A percentile compares a stretch with the other conserved stretches of the same genome.
These are phyloP conservation scores for Cassiopea xamachana DNA, from an alignment of 30 jellyfish, hydroid and myxozoan species.

Conservation along the genomic window DNA sequence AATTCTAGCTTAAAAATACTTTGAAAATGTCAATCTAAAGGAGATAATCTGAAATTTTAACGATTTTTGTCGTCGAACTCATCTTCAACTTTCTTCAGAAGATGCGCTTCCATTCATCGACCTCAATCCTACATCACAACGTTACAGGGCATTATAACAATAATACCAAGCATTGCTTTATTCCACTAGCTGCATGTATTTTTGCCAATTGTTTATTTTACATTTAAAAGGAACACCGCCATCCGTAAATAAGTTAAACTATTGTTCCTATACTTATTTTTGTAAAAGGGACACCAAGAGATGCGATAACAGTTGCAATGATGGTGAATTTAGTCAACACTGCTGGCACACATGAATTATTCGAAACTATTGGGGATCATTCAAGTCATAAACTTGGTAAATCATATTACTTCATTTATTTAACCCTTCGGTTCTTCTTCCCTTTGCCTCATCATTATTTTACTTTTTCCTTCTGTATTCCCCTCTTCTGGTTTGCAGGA, in stretches of 20 bases:
- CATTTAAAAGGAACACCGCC: no score
- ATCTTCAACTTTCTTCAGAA: no score
- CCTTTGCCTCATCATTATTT: not conserved
- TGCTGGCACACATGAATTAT: slow-evolving; percentile 85
- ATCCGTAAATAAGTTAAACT: not conserved
- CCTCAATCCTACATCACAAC: no score
- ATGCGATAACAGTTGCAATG: slow-evolving; percentile 79
- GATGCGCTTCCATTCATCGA: no score
- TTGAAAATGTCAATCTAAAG: no score
- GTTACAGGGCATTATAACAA: no score
- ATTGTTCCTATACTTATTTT: not conserved
- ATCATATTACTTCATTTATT: not conserved
- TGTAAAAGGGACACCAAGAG: slow-evolving; percentile 70
- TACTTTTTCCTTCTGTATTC: not conserved
- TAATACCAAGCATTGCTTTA: no score
- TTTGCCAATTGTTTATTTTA: no score
- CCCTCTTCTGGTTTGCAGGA: not conserved
- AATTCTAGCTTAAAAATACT: no score
- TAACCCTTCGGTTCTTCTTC: not conserved
- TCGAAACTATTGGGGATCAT: slow-evolving; percentile 92
- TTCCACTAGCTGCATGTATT: no score
- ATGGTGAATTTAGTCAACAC: slow-evolving; percentile 85
- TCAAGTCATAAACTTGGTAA: slow-evolving; percentile 85
- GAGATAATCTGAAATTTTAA: no score
- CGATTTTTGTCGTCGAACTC: no score